Evolutionary conservation across 2,888 invertebrate species (phyloP).

Genomic region (Chorisops tibialis): DNA sequence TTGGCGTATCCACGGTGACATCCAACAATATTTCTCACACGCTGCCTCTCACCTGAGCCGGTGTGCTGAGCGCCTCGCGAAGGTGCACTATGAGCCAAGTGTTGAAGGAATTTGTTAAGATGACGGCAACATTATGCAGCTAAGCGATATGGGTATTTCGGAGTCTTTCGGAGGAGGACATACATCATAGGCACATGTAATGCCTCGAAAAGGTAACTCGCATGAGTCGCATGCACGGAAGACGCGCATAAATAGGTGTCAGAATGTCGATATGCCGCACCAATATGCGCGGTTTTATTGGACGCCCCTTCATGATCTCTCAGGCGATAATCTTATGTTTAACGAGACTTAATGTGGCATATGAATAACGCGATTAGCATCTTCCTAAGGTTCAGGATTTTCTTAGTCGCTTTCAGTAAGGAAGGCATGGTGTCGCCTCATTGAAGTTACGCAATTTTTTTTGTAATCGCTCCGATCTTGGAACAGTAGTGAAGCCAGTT

Average conservation of each 20-base stretch:
- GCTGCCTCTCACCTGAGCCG: conserved; percentile 7
- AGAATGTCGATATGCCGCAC: conserved; percentile 12
- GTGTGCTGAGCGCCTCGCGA: conserved; percentile 3
- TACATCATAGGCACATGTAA: conserved; percentile 18
- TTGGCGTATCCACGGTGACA: conserved; percentile 20
- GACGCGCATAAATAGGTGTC: conserved; percentile 24
- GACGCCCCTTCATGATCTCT: conserved; percentile 14
- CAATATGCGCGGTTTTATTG: not conserved
- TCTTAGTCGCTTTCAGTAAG: conserved; percentile 5
- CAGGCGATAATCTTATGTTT: conserved; percentile 22
- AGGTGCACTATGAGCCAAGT: conserved; percentile 15
- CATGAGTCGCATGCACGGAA: not conserved
- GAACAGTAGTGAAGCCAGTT: conserved; percentile 14
- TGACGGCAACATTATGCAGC: conserved; percentile 1
- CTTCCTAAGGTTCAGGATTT: conserved; percentile 15
- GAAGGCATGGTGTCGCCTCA: conserved; percentile 13
- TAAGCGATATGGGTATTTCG: too few species aligned
- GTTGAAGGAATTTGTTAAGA: conserved; percentile 21
- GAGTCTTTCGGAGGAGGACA: conserved; percentile 18
- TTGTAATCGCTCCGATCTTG: not conserved
- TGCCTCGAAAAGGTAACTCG: not conserved
- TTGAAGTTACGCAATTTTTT: conserved; percentile 21
- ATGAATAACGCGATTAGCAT: conserved; percentile 24
- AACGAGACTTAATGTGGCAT: conserved; percentile 26
- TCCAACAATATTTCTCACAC: conserved; percentile 23